phyloP scores from a whole-genome alignment of 2,797 vertebrate genomes.

The Odontamblyopus rebecca region DNA sequence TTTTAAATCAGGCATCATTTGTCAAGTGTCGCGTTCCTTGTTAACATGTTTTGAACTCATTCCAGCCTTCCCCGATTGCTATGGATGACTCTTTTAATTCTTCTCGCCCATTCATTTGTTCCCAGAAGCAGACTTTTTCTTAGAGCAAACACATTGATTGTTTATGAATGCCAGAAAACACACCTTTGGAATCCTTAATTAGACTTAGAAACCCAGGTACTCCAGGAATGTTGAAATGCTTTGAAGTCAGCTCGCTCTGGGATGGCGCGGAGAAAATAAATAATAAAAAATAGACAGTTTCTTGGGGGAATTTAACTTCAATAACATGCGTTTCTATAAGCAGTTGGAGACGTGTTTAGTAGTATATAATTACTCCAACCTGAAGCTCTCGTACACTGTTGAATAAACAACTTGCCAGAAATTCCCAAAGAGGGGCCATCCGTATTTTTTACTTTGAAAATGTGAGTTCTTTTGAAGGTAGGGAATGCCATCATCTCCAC shows the following conservation, averaged over 20 bases:
- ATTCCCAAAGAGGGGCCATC: slow-evolving; percentile 61
- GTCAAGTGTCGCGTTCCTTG: slow-evolving; percentile 31
- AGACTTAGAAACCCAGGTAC: slow-evolving; percentile 69
- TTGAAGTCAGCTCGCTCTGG: slow-evolving; percentile 68
- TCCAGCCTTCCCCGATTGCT: slow-evolving; percentile 38
- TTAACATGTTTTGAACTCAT: slow-evolving; percentile 19
- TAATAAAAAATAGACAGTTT: slow-evolving; percentile 52
- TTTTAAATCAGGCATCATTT: not conserved
- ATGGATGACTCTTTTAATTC: slow-evolving; percentile 40
- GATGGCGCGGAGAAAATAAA: slow-evolving; percentile 43
- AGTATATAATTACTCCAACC: slow-evolving; percentile 67
- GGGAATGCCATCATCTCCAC: slow-evolving; percentile 48
- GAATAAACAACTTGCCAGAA: slow-evolving; percentile 50
- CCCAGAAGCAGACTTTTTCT: slow-evolving; percentile 52
- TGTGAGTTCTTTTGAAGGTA: slow-evolving; percentile 56
- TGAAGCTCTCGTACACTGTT: slow-evolving; percentile 38
- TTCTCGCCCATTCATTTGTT: slow-evolving; percentile 25
- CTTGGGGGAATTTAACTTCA: slow-evolving; percentile 70
- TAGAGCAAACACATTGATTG: slow-evolving; percentile 62
- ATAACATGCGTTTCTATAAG: slow-evolving; percentile 52
- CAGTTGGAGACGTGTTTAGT: slow-evolving; percentile 56
- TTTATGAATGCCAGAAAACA: slow-evolving; percentile 56
- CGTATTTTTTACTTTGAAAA: slow-evolving; percentile 57
- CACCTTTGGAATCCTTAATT: slow-evolving; percentile 67
- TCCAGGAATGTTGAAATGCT: slow-evolving; percentile 66